Percentiles rank a stretch among this genome's conserved stretches.
phyloP scores from a whole-genome alignment of 1,140 invertebrate genomes.

The Ceratina calcarata region DNA sequence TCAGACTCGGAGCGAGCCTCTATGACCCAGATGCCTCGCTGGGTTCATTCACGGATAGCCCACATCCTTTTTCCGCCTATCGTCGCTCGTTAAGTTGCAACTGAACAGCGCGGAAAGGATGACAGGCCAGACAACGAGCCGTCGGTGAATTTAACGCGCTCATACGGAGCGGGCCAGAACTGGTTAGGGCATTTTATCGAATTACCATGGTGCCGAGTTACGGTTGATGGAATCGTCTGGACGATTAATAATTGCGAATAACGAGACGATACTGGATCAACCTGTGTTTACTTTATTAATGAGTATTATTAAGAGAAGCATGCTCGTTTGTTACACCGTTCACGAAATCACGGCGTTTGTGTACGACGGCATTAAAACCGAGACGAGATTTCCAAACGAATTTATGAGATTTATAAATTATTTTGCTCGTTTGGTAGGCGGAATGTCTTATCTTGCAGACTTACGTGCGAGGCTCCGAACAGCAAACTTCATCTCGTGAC shows the following conservation, averaged over 20 bases:
- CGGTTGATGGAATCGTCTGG: not conserved
- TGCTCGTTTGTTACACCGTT: not conserved
- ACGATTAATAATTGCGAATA: constrained; percentile 6
- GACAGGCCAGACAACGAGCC: not conserved
- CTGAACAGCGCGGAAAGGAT: constrained; percentile 30
- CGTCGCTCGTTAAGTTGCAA: constrained; percentile 54
- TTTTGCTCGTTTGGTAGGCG: not conserved
- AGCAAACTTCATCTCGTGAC: too few relatives aligned
- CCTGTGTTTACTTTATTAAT: constrained; percentile 13
- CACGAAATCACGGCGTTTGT: not conserved
- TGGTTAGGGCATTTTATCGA: constrained; percentile 6
- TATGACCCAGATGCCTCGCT: constrained; percentile 26
- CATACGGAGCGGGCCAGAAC: constrained; percentile 13
- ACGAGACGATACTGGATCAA: not conserved
- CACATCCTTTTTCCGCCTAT: constrained; percentile 51
- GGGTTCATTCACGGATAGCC: constrained; percentile 23
- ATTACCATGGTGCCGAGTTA: not conserved
- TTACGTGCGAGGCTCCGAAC: not conserved
- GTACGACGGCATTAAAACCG: not conserved
- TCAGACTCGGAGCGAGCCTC: not conserved
- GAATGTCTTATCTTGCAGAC: not conserved
- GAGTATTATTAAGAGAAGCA: constrained; percentile 15
- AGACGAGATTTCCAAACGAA: not conserved
- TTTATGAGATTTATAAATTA: not conserved
- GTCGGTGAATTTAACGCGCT: constrained; percentile 24